Evolutionary conservation across 2,113 vertebrate species (phyloP).

Genomic region (Paraplagusia blochii): DNA sequence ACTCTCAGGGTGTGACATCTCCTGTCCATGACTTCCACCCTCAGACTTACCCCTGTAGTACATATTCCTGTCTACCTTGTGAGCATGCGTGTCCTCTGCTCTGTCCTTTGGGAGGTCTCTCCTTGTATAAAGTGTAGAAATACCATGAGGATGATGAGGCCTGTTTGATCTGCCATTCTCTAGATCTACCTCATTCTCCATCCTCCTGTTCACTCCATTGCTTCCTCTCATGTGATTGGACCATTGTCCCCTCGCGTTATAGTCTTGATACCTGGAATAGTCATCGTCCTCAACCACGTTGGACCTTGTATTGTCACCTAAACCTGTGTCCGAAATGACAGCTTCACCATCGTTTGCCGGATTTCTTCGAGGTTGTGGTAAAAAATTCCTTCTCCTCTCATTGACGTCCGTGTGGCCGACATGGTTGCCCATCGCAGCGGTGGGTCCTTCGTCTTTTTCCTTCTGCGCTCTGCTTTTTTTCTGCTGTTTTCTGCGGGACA

Average conservation of each 20-base stretch:
- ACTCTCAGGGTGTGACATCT: slow-evolving; percentile 44
- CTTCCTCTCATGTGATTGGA: slow-evolving; percentile 17
- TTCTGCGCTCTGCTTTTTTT: slow-evolving; percentile 33
- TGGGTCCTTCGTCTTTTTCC: slow-evolving; percentile 45
- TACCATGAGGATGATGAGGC: slow-evolving; percentile 13
- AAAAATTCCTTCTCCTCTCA: slow-evolving; percentile 25
- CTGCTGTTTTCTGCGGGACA: slow-evolving; percentile 33
- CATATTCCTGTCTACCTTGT: slow-evolving; percentile 14
- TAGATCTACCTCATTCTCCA: slow-evolving; percentile 29
- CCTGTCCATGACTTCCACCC: slow-evolving; percentile 10
- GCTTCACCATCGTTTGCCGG: slow-evolving; percentile 25
- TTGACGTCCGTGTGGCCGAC: slow-evolving; percentile 37
- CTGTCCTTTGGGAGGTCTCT: slow-evolving; percentile 23
- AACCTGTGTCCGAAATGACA: neutral
- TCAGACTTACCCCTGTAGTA: slow-evolving; percentile 30
- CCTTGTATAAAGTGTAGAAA: slow-evolving; percentile 35
- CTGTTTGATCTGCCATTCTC: slow-evolving; percentile 29
- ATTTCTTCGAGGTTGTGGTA: slow-evolving; percentile 6
- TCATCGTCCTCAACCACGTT: slow-evolving; percentile 4
- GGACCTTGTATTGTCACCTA: slow-evolving; percentile 2
- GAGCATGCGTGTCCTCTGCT: slow-evolving; percentile 6
- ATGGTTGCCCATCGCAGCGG: slow-evolving; percentile 24
- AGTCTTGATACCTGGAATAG: slow-evolving; percentile 29
- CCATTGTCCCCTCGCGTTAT: neutral
- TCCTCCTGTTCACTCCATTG: slow-evolving; percentile 21